Percentiles rank a stretch among this genome's conserved stretches.
These are phyloP conservation scores for Albula goreensis DNA, from an alignment of 2,113 vertebrate genomes.

Conservation along the genomic window DNA sequence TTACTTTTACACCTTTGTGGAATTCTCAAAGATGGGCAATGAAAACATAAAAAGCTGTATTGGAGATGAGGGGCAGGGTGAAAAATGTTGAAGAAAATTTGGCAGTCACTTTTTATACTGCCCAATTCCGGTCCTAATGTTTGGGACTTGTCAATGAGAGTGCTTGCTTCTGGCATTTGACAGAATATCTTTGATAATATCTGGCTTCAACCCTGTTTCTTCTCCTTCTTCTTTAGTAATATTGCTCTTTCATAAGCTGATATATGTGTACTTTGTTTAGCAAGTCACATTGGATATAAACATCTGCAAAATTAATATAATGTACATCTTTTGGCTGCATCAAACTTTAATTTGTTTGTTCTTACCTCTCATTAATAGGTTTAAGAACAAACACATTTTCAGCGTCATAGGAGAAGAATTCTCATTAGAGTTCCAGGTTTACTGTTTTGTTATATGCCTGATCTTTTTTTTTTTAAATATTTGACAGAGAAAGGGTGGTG, in stretches of 20 bases:
- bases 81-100: not conserved
- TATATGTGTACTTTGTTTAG: too few relatives aligned
- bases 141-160: not conserved
- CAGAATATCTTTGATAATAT: not conserved
- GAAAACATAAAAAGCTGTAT: not conserved
- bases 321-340: not conserved
- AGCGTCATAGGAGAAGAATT: not conserved
- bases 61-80: not conserved
- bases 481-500: not conserved
- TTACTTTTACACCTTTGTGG: too few relatives aligned
- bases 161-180: not conserved
- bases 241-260: too few relatives aligned
- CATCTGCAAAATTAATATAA: too few relatives aligned
- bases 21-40: not conserved
- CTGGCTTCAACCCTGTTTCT: too few relatives aligned
- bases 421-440: not conserved
- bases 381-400: too few relatives aligned
- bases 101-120: not conserved
- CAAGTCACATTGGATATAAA: too few relatives aligned
- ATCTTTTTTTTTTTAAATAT: not conserved
- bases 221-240: too few relatives aligned
- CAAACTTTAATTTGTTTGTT: not conserved
- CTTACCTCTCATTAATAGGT: too few relatives aligned
- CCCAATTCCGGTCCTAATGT: not conserved
- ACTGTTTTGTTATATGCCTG: not conserved